Conservation (phyloP, 2,888 invertebrate genomes). For the Phengaris alcon region DNA sequence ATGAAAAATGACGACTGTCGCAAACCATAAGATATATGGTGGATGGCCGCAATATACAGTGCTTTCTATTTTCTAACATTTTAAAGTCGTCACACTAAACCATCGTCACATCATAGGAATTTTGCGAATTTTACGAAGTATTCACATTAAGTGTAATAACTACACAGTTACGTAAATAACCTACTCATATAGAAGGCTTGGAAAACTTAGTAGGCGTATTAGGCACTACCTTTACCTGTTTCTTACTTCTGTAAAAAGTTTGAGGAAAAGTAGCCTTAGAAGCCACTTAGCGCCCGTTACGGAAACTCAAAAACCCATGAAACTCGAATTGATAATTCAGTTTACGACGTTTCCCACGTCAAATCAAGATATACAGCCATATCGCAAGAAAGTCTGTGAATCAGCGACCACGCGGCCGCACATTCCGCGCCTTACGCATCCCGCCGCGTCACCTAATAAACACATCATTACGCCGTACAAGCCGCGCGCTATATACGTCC, state of each 20-base stretch:
- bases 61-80: too few species aligned
- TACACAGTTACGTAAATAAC: not conserved
- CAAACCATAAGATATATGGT: too few species aligned
- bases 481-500: slow-evolving; percentile 29
- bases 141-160: not conserved
- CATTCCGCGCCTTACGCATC: slow-evolving; percentile 36
- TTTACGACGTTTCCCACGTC: slow-evolving; percentile 16
- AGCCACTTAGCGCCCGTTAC: not conserved
- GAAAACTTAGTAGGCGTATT: not conserved
- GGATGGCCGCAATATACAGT: too few species aligned
- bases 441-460: slow-evolving; percentile 35
- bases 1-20: too few species aligned
- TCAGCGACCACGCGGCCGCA: slow-evolving; percentile 27
- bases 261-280: not conserved
- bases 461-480: slow-evolving; percentile 36
- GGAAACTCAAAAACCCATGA: not conserved
- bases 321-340: not conserved
- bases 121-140: too few species aligned
- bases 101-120: too few species aligned
- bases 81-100: too few species aligned
- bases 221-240: not conserved
- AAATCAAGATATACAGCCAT: not conserved
- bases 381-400: slow-evolving; percentile 15
- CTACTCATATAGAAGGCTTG: not conserved
- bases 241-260: not conserved